These are phyloP conservation scores for Porites lobata DNA, from an alignment of 92 coral and sea anemone species.

Conservation along the genomic window DNA sequence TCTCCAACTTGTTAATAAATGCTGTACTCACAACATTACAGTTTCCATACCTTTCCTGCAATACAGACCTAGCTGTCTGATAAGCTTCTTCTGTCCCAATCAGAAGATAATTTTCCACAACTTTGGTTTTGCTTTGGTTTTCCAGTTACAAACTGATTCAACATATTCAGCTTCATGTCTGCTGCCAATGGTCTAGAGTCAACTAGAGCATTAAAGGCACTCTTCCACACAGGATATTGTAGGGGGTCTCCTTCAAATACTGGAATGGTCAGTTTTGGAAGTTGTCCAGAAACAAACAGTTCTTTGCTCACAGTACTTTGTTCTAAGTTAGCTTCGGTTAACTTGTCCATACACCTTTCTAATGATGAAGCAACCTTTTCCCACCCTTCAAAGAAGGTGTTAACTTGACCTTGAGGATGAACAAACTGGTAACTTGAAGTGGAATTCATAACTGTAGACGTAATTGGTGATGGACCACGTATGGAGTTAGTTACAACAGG, in stretches of 20 bases:
- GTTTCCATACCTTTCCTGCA: conserved; percentile 56
- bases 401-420: conserved; percentile 6
- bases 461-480: conserved; percentile 7
- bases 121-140: conserved; percentile 25
- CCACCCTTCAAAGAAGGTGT: background rate
- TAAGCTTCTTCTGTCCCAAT: conserved; percentile 48
- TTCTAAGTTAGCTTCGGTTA: conserved; percentile 37
- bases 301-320: conserved; percentile 18
- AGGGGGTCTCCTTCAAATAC: conserved; percentile 65
- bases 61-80: conserved; percentile 40
- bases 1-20: conserved; percentile 37
- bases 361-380: conserved; percentile 19
- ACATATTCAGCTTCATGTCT: conserved; percentile 55
- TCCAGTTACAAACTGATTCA: conserved; percentile 52
- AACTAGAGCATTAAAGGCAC: conserved; percentile 61
- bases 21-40: conserved; percentile 53
- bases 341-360: conserved; percentile 49
- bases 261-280: conserved; percentile 59
- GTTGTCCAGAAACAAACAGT: background rate
- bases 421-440: background rate
- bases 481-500: background rate
- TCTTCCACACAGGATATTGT: conserved; percentile 58
- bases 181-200: conserved; percentile 53
- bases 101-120: background rate
- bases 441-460: background rate